Evolutionary conservation across 2,113 vertebrate species (phyloP).

Genomic region (Erythrocebus patas): DNA sequence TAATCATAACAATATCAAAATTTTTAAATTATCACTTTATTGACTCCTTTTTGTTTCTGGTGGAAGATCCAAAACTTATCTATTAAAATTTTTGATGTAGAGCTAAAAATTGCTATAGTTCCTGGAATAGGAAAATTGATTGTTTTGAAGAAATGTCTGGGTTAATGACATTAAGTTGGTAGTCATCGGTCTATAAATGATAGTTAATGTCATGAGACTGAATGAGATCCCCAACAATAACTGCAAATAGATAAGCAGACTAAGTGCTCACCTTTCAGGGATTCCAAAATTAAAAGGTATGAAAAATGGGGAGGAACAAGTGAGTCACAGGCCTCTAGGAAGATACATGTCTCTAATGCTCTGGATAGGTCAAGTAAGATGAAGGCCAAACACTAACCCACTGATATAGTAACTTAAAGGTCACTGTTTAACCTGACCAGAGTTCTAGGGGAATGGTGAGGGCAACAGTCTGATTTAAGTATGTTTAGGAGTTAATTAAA

Average conservation of each 20-base stretch:
- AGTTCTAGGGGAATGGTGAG: not conserved
- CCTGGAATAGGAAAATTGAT: constrained; percentile 35
- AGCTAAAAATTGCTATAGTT: constrained; percentile 24
- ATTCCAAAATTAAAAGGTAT: not conserved
- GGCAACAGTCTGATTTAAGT: not conserved
- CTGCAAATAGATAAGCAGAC: not conserved
- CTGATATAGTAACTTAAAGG: not conserved
- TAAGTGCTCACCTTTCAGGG: not conserved
- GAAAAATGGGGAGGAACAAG: not conserved
- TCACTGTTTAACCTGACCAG: not conserved
- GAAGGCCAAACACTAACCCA: not conserved
- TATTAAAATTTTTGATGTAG: constrained; percentile 22
- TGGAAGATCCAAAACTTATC: not conserved
- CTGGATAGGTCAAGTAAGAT: not conserved
- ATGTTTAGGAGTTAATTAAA: not conserved
- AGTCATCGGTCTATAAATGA: not conserved
- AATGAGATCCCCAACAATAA: not conserved
- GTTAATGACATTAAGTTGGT: constrained; percentile 39
- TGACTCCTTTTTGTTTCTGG: not conserved
- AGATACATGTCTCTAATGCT: not conserved
- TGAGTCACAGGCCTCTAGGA: not conserved
- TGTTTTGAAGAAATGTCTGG: not conserved
- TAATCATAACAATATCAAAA: constrained; percentile 56
- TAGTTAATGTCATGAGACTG: constrained; percentile 34
- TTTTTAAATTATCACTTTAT: constrained; percentile 38